Conservation (phyloP, 2,113 vertebrate genomes). For the Etheostoma cragini region DNA sequence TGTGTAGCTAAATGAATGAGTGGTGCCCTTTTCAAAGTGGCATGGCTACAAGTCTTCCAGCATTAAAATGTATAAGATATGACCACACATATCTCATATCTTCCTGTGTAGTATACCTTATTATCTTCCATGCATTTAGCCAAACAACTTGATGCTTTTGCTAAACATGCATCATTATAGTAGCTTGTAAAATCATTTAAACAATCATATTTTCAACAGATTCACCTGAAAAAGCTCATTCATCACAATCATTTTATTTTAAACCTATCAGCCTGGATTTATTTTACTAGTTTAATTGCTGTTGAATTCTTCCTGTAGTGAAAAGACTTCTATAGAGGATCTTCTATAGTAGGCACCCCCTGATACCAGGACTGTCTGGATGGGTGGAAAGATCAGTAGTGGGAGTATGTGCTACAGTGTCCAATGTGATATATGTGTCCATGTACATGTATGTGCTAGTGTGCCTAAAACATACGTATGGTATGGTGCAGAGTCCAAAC, state of each 20-base stretch:
- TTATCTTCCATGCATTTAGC: constrained; percentile 56
- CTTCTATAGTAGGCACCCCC: constrained; percentile 82
- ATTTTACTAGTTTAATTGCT: not conserved
- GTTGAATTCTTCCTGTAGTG: constrained; percentile 73
- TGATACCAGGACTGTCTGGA: constrained; percentile 68
- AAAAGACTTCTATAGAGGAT: constrained; percentile 86
- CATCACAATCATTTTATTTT: constrained; percentile 7
- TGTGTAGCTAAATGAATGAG: not conserved
- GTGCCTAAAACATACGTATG: not conserved
- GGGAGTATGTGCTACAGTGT: constrained; percentile 3
- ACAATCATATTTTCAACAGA: not conserved
- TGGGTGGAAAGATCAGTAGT: constrained; percentile 14
- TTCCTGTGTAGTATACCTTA: constrained; percentile 23
- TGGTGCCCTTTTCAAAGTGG: constrained; percentile 52
- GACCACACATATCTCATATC: constrained; percentile 34
- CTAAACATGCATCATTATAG: constrained; percentile 57
- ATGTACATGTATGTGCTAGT: not conserved
- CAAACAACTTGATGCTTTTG: constrained; percentile 4
- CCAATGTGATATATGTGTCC: not conserved
- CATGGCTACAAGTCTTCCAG: constrained; percentile 54
- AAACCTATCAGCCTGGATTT: not conserved
- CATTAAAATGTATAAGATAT: constrained; percentile 43
- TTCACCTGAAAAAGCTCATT: constrained; percentile 10
- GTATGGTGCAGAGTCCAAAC: not conserved
- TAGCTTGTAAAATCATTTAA: not conserved